A percentile compares a stretch with the other conserved stretches of the same genome.
Evolutionary conservation across 2,888 invertebrate species (phyloP).

Genomic region (Chaitophorus viminalis): DNA sequence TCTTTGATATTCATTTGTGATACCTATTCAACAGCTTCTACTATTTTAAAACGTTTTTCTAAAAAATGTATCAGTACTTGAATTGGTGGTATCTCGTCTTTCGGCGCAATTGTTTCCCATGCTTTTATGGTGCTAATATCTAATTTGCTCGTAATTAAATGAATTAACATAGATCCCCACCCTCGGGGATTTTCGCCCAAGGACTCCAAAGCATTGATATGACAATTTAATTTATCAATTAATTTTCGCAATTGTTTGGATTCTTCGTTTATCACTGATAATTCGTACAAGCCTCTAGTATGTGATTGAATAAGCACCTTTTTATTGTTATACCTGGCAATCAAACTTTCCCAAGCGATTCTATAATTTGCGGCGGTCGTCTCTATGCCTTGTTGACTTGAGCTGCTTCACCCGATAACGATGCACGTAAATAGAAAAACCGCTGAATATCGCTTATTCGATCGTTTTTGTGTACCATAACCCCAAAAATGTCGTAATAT

Average conservation of each 20-base stretch:
- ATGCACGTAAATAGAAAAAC: neutral
- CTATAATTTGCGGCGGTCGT: neutral
- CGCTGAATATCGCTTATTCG: neutral
- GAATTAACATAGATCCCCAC: neutral
- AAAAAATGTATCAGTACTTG: neutral
- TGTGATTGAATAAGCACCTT: slow-evolving; percentile 5
- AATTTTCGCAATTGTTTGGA: neutral
- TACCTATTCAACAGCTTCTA: slow-evolving; percentile 2
- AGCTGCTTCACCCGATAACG: neutral
- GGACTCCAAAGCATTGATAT: neutral
- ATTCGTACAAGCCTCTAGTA: neutral
- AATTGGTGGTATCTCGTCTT: neutral
- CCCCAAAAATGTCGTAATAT: neutral
- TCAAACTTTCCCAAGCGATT: neutral
- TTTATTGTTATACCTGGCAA: slow-evolving; percentile 3
- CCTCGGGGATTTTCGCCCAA: neutral
- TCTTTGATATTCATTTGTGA: too few relatives aligned
- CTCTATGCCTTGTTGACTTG: slow-evolving; percentile 9
- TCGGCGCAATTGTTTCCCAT: neutral
- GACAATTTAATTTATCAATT: slow-evolving; percentile 17
- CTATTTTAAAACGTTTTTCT: neutral
- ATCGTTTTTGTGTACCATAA: neutral
- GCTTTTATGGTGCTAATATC: neutral
- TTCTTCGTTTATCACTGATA: neutral
- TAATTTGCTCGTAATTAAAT: neutral